Evolutionary conservation across 1,140 invertebrate genomes (phyloP), one percentile per base, ranked within the genome.

Genomic region (Tetramorium simillimum): DNA sequence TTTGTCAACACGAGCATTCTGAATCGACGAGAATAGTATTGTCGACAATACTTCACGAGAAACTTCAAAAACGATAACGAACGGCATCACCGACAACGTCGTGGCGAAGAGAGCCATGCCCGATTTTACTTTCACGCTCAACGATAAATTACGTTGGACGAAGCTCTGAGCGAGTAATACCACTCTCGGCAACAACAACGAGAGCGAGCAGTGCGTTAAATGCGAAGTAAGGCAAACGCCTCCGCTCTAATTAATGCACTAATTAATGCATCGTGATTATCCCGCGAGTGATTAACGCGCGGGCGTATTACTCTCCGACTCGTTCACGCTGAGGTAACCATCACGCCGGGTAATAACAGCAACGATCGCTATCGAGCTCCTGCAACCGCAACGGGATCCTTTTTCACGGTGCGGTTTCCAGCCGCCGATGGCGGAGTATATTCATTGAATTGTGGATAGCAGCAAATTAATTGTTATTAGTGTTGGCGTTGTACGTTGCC

Each of bases 381-480:
- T 37, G 69, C 69, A 60, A 84, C 18, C 80, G 80, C 69, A 84
- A 84, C 80, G 80, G 80, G 40, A 82, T 82, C 37, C 24, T 53
- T 72, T 72, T 72, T 82, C 24, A 10, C 18, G 46, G 46, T 18
- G 69, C 24, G 53, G 7, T 73, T 73, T 84, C n/a, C 46, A 65
- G 33, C 21, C 63, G 18, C n/a, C 63, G n/a, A 60, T 49, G 40
- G 53, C 63, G 16, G 3, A 49, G n/a, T 49, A 69, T 60, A 70
- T 81, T 84, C 69, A 84, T 84, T 84, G 53, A 84, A 84, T 75
- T 62, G 69, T 60, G 69, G 14, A 84, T 84, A 84, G 56, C 69
- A 60, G 69, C 80, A 62, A 84, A 84, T 84, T 84, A 84, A 84
- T 84, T 60, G 40, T 84, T 75, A 84, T 84, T 84, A 75, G 69